phyloP scores from a whole-genome alignment of 2,797 vertebrate species.

The Hylomyscus alleni region DNA sequence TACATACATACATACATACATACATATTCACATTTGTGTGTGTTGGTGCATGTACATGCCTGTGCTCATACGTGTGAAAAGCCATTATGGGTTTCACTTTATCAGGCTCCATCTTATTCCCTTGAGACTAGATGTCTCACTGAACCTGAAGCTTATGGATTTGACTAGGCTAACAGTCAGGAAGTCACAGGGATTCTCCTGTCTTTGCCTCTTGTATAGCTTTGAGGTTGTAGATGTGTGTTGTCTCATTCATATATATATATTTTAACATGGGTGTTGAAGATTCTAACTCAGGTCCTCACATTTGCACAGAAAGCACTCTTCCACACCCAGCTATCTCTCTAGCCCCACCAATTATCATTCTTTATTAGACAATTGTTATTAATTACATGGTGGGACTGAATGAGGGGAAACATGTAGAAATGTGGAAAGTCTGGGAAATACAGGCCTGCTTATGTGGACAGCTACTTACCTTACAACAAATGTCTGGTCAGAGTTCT shows the following conservation, averaged over 20 bases:
- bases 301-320: background rate
- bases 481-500: background rate
- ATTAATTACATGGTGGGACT: background rate
- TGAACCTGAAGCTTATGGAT: background rate
- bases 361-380: background rate
- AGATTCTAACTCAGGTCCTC: background rate
- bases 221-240: background rate
- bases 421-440: slow-evolving; percentile 24
- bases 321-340: background rate
- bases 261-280: background rate
- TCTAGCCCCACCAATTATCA: background rate
- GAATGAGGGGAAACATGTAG: background rate
- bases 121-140: background rate
- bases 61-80: background rate
- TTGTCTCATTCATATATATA: background rate
- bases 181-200: background rate
- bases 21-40: background rate
- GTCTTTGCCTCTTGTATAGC: background rate
- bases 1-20: background rate
- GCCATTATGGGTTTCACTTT: background rate
- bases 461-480: background rate
- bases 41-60: background rate
- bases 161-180: background rate
- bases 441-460: background rate
- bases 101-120: background rate